phyloP scores from a whole-genome alignment of 2,888 invertebrate species.

The Aporophyla nigra region DNA sequence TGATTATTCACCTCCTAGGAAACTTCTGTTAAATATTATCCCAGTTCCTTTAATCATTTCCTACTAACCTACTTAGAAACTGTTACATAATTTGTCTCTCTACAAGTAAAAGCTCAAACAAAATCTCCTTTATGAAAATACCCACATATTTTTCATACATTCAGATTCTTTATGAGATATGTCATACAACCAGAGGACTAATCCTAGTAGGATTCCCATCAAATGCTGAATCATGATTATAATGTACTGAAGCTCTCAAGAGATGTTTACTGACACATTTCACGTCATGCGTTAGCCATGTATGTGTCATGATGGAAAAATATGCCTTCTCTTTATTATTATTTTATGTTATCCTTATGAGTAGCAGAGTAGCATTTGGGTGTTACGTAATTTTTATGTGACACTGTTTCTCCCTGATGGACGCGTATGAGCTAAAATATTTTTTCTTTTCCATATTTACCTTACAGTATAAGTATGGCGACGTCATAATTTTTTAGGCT shows the following conservation, averaged over 20 bases:
- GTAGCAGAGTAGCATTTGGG: conserved; percentile 35
- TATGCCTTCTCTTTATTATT: conserved; percentile 56
- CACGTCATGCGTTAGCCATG: conserved; percentile 30
- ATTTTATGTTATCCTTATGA: conserved; percentile 58
- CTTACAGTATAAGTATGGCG: not conserved
- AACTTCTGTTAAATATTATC: no score
- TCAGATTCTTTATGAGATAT: not conserved
- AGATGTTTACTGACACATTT: conserved; percentile 59
- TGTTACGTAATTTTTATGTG: conserved; percentile 57
- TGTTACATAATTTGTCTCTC: not conserved
- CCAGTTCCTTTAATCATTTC: no score
- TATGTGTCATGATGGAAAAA: conserved; percentile 51
- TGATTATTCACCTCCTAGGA: no score
- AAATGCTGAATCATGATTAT: conserved; percentile 61
- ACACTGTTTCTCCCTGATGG: conserved; percentile 30
- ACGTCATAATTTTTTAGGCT: no score
- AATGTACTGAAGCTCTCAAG: conserved; percentile 59
- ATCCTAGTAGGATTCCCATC: conserved; percentile 46
- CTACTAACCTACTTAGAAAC: no score
- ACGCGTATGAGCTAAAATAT: conserved; percentile 12
- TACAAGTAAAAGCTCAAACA: not conserved
- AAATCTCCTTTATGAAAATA: no score
- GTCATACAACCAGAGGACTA: conserved; percentile 17
- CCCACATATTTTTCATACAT: not conserved
- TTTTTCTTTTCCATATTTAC: not conserved